Evolutionary conservation across 2,113 vertebrate genomes (phyloP).

Genomic region (Hypomesus transpacificus): DNA sequence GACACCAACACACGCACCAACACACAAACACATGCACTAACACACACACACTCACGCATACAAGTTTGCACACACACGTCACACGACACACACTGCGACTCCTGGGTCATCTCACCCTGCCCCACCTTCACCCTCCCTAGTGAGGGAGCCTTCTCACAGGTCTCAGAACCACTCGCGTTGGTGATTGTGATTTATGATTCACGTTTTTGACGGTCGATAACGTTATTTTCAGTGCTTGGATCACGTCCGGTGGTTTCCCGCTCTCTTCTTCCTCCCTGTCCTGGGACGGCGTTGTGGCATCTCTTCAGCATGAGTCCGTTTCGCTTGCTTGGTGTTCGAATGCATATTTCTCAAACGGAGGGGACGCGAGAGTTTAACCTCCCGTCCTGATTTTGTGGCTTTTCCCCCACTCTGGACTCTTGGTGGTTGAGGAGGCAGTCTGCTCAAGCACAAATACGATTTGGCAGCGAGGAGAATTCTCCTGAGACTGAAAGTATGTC

Average conservation of each 20-base stretch:
- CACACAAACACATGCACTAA: no score
- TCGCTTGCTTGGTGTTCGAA: conserved; percentile 34
- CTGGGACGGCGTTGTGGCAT: conserved; percentile 16
- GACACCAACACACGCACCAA: no score
- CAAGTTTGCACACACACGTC: no score
- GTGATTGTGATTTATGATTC: no score
- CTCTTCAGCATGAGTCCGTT: conserved; percentile 28
- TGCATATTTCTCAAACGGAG: conserved; percentile 26
- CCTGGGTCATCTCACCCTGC: no score
- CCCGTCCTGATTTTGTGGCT: conserved; percentile 1
- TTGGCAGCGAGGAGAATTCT: conserved; percentile 27
- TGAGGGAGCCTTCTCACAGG: no score
- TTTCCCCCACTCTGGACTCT: background rate
- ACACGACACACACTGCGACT: no score
- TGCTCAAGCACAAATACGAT: conserved; percentile 23
- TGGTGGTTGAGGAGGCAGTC: background rate
- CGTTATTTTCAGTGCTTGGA: background rate
- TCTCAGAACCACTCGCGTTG: no score
- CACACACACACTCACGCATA: no score
- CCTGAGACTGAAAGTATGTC: conserved; percentile 22
- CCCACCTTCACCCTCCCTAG: no score
- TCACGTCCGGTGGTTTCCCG: background rate
- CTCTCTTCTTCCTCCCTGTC: background rate
- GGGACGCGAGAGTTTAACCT: background rate
- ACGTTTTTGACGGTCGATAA: no score